Percentiles rank a stretch among this genome's conserved stretches.
phyloP scores from a whole-genome alignment of 2,888 invertebrate species.

The Euplagia quadripunctaria region DNA sequence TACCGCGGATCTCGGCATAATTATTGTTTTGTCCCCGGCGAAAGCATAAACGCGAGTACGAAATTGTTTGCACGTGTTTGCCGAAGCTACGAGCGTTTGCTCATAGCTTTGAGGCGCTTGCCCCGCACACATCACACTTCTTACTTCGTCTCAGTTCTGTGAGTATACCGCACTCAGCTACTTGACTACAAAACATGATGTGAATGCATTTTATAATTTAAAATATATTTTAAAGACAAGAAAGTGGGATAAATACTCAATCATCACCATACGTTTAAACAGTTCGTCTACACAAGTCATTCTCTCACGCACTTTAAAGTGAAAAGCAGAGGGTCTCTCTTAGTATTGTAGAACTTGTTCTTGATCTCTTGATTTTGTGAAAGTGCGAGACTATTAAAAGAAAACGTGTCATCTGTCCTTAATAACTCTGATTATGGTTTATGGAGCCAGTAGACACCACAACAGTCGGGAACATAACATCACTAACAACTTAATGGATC shows the following conservation, averaged over 20 bases:
- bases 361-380: background rate
- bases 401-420: background rate
- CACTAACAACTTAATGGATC: conserved; percentile 21
- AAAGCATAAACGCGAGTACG: too few species aligned
- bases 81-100: too few species aligned
- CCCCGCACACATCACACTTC: too few species aligned
- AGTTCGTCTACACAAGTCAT: background rate
- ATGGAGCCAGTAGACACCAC: background rate
- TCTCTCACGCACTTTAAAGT: background rate
- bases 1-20: too few species aligned
- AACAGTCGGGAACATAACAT: conserved; percentile 4
- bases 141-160: too few species aligned
- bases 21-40: too few species aligned
- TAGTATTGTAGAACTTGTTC: background rate
- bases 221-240: background rate
- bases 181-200: too few species aligned
- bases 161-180: too few species aligned
- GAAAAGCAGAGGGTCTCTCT: background rate
- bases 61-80: too few species aligned
- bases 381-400: background rate
- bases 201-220: too few species aligned
- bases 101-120: too few species aligned
- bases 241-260: background rate
- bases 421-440: conserved; percentile 1
- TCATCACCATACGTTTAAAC: background rate